These are phyloP conservation scores for Cinara cedri DNA, from an alignment of 2,888 invertebrate species.

Conservation along the genomic window DNA sequence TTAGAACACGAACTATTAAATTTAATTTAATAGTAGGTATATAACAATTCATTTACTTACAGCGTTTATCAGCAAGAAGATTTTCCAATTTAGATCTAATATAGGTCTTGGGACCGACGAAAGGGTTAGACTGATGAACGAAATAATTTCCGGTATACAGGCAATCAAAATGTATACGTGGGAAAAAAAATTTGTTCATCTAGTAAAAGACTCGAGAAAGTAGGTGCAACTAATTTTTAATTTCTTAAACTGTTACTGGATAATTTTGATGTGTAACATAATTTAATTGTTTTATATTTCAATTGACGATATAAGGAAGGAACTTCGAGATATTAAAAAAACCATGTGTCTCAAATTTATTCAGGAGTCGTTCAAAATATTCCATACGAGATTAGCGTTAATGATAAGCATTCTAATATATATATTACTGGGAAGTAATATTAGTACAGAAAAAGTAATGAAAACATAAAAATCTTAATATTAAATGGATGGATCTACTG, in stretches of 20 bases:
- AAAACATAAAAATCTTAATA: too few relatives aligned
- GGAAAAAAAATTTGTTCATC: constrained; percentile 80
- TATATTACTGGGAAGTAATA: constrained; percentile 70
- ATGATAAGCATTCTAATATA: constrained; percentile 77
- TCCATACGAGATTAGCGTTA: constrained; percentile 79
- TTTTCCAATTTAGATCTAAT: constrained; percentile 75
- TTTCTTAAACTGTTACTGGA: too few relatives aligned
- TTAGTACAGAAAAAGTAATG: constrained; percentile 76
- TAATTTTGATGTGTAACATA: too few relatives aligned
- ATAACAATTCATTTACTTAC: constrained; percentile 59
- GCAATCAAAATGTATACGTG: constrained; percentile 93
- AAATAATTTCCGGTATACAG: constrained; percentile 83
- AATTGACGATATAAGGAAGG: constrained; percentile 66
- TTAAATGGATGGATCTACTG: too few relatives aligned
- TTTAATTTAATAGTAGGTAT: not conserved
- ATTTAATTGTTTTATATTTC: too few relatives aligned
- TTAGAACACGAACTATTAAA: constrained; percentile 60
- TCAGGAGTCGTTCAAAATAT: constrained; percentile 77
- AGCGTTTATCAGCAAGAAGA: constrained; percentile 78
- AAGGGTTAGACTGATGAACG: constrained; percentile 88
- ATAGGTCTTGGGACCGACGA: constrained; percentile 88
- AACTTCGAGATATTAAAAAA: constrained; percentile 73
- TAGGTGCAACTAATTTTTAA: constrained; percentile 63
- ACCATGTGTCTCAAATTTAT: constrained; percentile 73
- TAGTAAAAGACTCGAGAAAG: constrained; percentile 76